Evolutionary conservation across 2,888 invertebrate species (phyloP).

Genomic region (Leptogaster cylindrica): DNA sequence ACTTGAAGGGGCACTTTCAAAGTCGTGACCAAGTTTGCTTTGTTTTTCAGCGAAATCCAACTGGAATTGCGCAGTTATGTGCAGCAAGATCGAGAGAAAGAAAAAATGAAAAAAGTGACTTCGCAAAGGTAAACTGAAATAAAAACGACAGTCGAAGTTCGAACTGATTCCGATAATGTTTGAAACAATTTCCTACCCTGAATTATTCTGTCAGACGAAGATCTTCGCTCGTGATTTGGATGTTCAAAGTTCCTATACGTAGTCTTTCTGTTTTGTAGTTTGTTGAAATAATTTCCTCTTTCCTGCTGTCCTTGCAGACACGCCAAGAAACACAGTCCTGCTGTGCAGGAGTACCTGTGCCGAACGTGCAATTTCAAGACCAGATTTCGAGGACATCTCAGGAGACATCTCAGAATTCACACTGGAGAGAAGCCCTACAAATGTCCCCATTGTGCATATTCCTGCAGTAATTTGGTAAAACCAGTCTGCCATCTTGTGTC

Average conservation of each 20-base stretch:
- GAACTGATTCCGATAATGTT: constrained; percentile 27
- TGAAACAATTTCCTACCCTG: constrained; percentile 27
- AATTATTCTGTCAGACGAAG: neutral
- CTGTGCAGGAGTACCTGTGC: constrained; percentile 68
- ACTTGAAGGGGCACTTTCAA: constrained; percentile 37
- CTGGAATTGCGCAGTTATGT: constrained; percentile 29
- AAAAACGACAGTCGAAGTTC: neutral
- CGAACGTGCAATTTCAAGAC: constrained; percentile 73
- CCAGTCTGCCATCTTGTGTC: constrained; percentile 4
- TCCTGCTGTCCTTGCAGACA: constrained; percentile 52
- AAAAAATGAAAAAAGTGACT: constrained; percentile 6
- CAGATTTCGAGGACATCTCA: constrained; percentile 72
- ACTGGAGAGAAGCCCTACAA: constrained; percentile 82
- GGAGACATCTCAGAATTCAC: constrained; percentile 80
- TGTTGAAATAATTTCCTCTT: constrained; percentile 30
- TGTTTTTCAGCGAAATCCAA: constrained; percentile 24
- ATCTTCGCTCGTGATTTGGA: neutral
- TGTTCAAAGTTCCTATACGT: too few species aligned
- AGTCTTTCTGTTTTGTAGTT: too few species aligned
- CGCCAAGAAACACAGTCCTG: constrained; percentile 55
- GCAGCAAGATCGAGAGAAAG: neutral
- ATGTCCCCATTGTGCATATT: constrained; percentile 83
- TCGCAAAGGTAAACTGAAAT: too few species aligned
- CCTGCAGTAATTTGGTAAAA: constrained; percentile 79
- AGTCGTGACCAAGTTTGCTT: constrained; percentile 36